These are phyloP conservation scores for Gambusia yucatana DNA, from an alignment of 2,797 vertebrate genomes.

Conservation along the genomic window DNA sequence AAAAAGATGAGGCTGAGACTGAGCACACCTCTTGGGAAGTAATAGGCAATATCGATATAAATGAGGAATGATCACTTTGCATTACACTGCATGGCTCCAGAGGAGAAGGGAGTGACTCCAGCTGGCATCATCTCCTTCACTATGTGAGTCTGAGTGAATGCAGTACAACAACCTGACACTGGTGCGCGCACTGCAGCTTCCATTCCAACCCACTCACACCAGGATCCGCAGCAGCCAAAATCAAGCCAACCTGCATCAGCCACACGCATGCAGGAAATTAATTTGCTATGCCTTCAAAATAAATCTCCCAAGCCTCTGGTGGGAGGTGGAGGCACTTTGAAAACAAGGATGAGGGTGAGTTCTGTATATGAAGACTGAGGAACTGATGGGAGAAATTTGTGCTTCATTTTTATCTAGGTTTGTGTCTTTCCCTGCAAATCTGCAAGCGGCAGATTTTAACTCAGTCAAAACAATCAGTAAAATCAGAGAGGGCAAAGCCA, in stretches of 20 bases:
- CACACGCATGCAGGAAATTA: slow-evolving; percentile 27
- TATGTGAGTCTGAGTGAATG: slow-evolving; percentile 27
- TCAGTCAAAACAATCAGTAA: not conserved
- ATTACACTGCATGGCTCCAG: slow-evolving; percentile 3
- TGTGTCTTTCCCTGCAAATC: not conserved
- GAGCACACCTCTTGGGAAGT: not conserved
- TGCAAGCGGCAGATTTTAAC: not conserved
- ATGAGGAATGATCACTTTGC: slow-evolving; percentile 3
- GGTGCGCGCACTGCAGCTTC: slow-evolving; percentile 68
- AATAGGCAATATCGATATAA: slow-evolving; percentile 8
- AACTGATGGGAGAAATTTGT: not conserved
- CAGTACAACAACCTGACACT: slow-evolving; percentile 64
- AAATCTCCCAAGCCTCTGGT: slow-evolving; percentile 1
- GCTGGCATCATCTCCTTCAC: slow-evolving; percentile 32
- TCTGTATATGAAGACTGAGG: not conserved
- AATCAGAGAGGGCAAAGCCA: not conserved
- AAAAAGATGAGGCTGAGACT: slow-evolving; percentile 18
- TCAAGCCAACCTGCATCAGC: slow-evolving; percentile 22
- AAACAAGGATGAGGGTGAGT: not conserved
- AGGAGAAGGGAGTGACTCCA: not conserved
- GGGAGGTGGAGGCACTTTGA: not conserved
- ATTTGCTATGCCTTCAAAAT: slow-evolving; percentile 42
- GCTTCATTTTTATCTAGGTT: not conserved
- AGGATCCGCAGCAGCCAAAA: slow-evolving; percentile 28
- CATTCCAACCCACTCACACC: slow-evolving; percentile 8